These are phyloP conservation scores for Listronotus bonariensis DNA, from an alignment of 1,140 invertebrate genomes.

Conservation along the genomic window DNA sequence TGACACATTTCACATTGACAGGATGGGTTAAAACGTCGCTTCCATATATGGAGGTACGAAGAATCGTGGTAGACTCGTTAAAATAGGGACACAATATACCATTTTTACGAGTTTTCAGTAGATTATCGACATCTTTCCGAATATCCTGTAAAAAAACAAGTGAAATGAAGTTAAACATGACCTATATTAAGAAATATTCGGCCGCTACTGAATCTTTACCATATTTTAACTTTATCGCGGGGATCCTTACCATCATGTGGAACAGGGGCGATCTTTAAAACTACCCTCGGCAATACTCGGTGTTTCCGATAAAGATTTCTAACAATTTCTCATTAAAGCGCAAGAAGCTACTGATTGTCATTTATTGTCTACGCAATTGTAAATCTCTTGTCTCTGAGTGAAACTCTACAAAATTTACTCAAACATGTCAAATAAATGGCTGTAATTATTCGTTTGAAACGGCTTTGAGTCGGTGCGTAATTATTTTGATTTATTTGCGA, in stretches of 20 bases:
- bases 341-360: conserved; percentile 51
- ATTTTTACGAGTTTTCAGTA: too few species aligned
- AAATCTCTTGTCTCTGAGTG: conserved; percentile 42
- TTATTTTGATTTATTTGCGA: conserved; percentile 21
- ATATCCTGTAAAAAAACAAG: too few species aligned
- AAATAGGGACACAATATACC: too few species aligned
- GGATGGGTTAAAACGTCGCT: too few species aligned
- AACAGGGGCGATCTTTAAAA: conserved; percentile 41
- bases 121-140: too few species aligned
- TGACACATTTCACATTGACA: too few species aligned
- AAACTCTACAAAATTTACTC: conserved; percentile 38
- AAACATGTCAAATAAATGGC: conserved; percentile 43
- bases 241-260: conserved; percentile 7
- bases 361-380: conserved; percentile 51
- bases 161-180: too few species aligned
- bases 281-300: conserved; percentile 4
- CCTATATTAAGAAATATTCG: too few species aligned
- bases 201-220: too few species aligned
- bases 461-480: neutral
- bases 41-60: too few species aligned
- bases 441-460: neutral
- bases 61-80: too few species aligned
- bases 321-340: conserved; percentile 52
- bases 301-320: conserved; percentile 49
- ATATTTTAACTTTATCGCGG: too few species aligned